These are phyloP conservation scores for Drosophila lacicola DNA, from an alignment of 2,888 invertebrate genomes.

Conservation along the genomic window DNA sequence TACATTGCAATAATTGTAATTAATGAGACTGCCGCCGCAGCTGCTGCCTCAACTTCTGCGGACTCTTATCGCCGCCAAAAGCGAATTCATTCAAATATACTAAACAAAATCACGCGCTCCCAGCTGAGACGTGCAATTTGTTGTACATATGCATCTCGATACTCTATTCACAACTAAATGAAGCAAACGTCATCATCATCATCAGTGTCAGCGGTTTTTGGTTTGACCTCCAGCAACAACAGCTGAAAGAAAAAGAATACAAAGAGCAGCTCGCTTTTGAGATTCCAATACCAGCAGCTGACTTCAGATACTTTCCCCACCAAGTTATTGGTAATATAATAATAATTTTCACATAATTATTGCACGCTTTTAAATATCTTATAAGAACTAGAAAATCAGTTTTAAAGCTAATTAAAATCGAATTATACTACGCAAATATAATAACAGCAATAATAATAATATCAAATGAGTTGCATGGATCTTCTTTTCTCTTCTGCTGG, in stretches of 20 bases:
- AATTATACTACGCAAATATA: too few species aligned
- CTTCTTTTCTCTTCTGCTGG: too few species aligned
- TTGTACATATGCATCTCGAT: background rate
- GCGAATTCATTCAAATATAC: constrained; percentile 1
- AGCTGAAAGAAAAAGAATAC: constrained; percentile 1
- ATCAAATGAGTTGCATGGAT: too few species aligned
- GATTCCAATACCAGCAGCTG: constrained; percentile 1
- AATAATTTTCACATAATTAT: too few species aligned
- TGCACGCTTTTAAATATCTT: too few species aligned
- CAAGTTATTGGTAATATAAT: too few species aligned
- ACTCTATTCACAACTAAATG: background rate
- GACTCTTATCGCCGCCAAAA: background rate
- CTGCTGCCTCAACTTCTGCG: constrained; percentile 2
- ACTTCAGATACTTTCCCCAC: background rate
- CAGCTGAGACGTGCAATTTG: constrained; percentile 13
- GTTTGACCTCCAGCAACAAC: constrained; percentile 2
- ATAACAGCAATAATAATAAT: too few species aligned
- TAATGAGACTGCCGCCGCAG: constrained; percentile 21
- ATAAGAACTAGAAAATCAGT: too few species aligned
- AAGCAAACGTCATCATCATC: background rate
- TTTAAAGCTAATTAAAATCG: too few species aligned
- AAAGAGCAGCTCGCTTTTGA: background rate
- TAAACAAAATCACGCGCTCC: constrained; percentile 39
- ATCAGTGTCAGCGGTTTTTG: background rate
- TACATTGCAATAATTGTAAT: constrained; percentile 34